Conservation (phyloP, 1,140 invertebrate species). For the Sycophila sp. region DNA sequence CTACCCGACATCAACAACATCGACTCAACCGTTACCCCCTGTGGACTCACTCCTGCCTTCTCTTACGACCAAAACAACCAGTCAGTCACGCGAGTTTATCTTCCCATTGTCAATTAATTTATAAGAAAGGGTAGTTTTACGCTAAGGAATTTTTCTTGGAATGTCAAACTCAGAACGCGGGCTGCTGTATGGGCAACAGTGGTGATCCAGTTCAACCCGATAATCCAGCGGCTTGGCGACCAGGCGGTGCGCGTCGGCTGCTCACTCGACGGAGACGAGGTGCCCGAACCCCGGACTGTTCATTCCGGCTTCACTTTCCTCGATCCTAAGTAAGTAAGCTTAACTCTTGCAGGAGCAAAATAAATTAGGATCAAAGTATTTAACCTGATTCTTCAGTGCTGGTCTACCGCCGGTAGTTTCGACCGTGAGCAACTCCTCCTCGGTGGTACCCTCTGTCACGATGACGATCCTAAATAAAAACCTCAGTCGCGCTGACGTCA, state of each 20-base stretch:
- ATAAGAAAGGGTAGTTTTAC: too few relatives aligned
- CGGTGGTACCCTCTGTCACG: conserved; percentile 47
- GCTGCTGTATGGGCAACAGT: conserved; percentile 65
- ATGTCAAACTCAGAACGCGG: conserved; percentile 49
- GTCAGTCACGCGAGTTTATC: conserved; percentile 35
- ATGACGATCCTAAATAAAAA: conserved; percentile 56
- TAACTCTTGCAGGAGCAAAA: too few relatives aligned
- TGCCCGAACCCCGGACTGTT: conserved; percentile 55
- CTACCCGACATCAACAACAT: conserved; percentile 50
- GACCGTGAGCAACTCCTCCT: conserved; percentile 54
- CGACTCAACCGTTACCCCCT: conserved; percentile 25
- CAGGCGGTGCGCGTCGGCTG: conserved; percentile 69
- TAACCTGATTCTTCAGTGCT: conserved; percentile 46
- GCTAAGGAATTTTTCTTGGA: too few relatives aligned
- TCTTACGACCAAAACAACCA: conserved; percentile 54
- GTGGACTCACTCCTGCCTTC: conserved; percentile 56
- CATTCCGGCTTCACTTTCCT: conserved; percentile 57
- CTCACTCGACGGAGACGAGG: conserved; percentile 54
- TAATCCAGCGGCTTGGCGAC: conserved; percentile 71
- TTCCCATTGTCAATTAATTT: not conserved
- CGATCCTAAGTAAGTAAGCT: conserved; percentile 56
- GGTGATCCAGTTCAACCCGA: conserved; percentile 71
- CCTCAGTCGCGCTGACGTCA: conserved; percentile 49
- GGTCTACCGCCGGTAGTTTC: conserved; percentile 54
- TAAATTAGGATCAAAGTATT: not conserved